phyloP scores from a whole-genome alignment of 2,113 vertebrate genomes.

The Sinosuthora webbiana region DNA sequence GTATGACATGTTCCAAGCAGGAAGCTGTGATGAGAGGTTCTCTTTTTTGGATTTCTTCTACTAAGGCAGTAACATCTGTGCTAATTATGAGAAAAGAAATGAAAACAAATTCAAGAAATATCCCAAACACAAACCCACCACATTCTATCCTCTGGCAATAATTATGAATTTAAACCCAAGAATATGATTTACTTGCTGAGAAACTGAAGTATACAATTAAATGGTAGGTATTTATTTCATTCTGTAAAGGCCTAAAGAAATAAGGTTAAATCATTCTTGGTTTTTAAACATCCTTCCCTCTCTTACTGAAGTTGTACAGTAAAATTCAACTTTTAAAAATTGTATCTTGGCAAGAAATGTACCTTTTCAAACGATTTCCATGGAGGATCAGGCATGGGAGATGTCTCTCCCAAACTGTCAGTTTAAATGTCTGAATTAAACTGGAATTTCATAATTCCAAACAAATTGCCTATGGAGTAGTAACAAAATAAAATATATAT shows the following conservation, averaged over 20 bases:
- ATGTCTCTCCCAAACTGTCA: not conserved
- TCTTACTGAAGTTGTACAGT: not conserved
- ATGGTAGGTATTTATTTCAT: not conserved
- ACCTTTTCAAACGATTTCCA: not conserved
- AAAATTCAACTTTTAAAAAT: not conserved
- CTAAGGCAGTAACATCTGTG: slow-evolving; percentile 79
- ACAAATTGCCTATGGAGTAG: not conserved
- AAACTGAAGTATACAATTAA: not conserved
- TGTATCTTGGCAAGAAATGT: not conserved
- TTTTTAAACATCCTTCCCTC: not conserved
- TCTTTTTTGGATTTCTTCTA: slow-evolving; percentile 80
- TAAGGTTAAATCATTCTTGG: not conserved
- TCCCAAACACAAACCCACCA: not conserved
- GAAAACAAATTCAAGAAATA: not conserved
- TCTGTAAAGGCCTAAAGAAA: not conserved
- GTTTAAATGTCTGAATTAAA: not conserved
- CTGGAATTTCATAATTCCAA: not conserved
- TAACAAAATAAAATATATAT: not conserved
- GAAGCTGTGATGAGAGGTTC: slow-evolving; percentile 89
- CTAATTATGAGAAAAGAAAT: slow-evolving; percentile 58
- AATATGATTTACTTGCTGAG: not conserved
- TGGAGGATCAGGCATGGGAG: not conserved
- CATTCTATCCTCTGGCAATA: not conserved
- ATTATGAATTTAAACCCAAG: not conserved
- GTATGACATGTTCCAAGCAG: slow-evolving; percentile 76